Base-by-base conservation (phyloP, 2,888 invertebrate species). In the Ctena decussata region DNA sequence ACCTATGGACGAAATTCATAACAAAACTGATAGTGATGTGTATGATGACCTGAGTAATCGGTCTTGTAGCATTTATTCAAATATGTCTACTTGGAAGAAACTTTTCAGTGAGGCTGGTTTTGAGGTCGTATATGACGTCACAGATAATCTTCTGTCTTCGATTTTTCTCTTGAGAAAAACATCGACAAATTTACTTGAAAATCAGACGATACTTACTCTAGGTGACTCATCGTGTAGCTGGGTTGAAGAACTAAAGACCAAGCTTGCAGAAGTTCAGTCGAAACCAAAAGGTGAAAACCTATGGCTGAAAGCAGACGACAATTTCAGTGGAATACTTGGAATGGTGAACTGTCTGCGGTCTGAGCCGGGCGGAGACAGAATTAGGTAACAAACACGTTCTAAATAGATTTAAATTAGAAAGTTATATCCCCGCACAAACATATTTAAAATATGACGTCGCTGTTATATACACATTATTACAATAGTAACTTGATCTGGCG, bases 341-440 rank as follows among this genome's bases (percentile, higher is more conserved):
- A 96, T 99, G 95, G 97, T 98, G 93, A 98, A 98, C 94, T 99
- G 99, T 96, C 96, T 99, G 90, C 97, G 97, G 93, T 97, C 97
- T 92, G 99, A 99, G 96, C 97, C 97, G 6, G 98, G 98, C 88
- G 98, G 98, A 27, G 96, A 96, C 82, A 97, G 97, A 91, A 97
- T 98, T 53, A 97, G 98, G 94, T 97, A 97, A 30, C 41, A n/a
- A n/a, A n/a, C n/a, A n/a, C n/a, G n/a, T n/a, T n/a, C n/a, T n/a
- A n/a, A n/a, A n/a, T n/a, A n/a, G n/a, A n/a, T n/a, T n/a, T n/a
- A n/a, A n/a, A n/a, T n/a, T n/a, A n/a, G n/a, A n/a, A n/a, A n/a
- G n/a, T n/a, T n/a, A n/a, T n/a, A n/a, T n/a, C n/a, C n/a, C n/a
- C n/a, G n/a, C n/a, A n/a, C n/a, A n/a, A n/a, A n/a, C n/a, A n/a